Evolutionary conservation across 2,797 vertebrate genomes (phyloP).

Genomic region (Sarcophilus harrisii): DNA sequence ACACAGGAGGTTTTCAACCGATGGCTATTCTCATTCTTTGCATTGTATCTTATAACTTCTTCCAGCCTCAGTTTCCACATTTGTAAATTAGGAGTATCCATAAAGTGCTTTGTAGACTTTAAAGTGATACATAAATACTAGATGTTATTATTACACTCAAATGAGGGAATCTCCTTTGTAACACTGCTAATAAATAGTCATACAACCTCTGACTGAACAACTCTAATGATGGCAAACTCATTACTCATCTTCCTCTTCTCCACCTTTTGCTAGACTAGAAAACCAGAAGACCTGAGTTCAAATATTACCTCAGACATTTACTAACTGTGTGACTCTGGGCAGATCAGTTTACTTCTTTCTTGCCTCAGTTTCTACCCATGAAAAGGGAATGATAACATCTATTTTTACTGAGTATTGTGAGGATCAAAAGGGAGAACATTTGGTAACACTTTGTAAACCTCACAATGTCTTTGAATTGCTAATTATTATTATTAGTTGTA

Average conservation of each 20-base stretch:
- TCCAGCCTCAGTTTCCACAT: background rate
- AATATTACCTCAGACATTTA: background rate
- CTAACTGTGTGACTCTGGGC: background rate
- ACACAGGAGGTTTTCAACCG: background rate
- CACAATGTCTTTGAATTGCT: background rate
- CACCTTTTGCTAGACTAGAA: background rate
- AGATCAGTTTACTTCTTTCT: background rate
- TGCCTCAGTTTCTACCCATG: background rate
- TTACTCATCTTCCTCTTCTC: background rate
- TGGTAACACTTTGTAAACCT: background rate
- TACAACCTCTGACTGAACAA: background rate
- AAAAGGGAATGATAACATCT: background rate
- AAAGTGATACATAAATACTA: background rate
- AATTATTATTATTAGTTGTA: background rate
- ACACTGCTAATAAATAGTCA: background rate
- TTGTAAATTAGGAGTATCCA: background rate
- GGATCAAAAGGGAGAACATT: background rate
- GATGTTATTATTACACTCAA: background rate
- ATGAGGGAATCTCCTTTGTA: background rate
- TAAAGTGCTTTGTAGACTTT: background rate
- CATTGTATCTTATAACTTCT: background rate
- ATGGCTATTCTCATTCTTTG: background rate
- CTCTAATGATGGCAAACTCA: background rate
- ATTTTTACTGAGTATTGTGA: background rate
- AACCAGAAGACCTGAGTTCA: background rate